These are phyloP conservation scores for Tachypleus tridentatus DNA, from an alignment of 1,140 invertebrate genomes.

Conservation along the genomic window DNA sequence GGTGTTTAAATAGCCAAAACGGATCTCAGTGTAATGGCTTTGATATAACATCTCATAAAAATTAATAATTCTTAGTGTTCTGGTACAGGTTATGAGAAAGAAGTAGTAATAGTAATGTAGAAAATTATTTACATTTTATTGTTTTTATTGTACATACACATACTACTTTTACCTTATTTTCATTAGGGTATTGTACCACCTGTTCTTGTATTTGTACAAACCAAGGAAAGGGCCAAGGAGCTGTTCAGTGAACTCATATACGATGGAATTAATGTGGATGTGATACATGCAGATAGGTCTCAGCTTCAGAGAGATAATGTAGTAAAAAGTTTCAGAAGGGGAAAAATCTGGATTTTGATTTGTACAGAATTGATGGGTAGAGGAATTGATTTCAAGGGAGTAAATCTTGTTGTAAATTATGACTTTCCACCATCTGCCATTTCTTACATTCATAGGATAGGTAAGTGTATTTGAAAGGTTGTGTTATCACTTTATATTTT, in stretches of 20 bases:
- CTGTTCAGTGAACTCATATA: conserved; percentile 83
- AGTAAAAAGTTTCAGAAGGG: conserved; percentile 73
- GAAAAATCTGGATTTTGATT: conserved; percentile 90
- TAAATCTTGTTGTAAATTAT: conserved; percentile 95
- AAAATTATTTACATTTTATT: conserved; percentile 1
- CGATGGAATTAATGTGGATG: conserved; percentile 80
- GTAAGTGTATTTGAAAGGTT: conserved; percentile 29
- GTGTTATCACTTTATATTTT: no score
- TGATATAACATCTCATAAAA: no score
- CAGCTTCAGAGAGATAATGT: conserved; percentile 81
- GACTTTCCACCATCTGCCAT: conserved; percentile 88
- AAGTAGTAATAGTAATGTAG: conserved; percentile 1
- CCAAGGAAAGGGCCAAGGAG: conserved; percentile 82
- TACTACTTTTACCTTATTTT: no score
- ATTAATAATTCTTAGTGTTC: no score
- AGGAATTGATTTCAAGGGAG: conserved; percentile 94
- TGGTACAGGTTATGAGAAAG: no score
- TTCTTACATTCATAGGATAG: conserved; percentile 87
- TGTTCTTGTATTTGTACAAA: conserved; percentile 55
- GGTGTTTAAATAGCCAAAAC: no score
- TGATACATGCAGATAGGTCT: conserved; percentile 84
- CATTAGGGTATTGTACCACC: conserved; percentile 17
- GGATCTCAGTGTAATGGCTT: no score
- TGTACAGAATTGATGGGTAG: conserved; percentile 95
- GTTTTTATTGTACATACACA: conserved; percentile 7